A percentile compares a stretch with the other conserved stretches of the same genome.
phyloP scores from a whole-genome alignment of 2,888 invertebrate species.

The Eupithecia pulchellata region DNA sequence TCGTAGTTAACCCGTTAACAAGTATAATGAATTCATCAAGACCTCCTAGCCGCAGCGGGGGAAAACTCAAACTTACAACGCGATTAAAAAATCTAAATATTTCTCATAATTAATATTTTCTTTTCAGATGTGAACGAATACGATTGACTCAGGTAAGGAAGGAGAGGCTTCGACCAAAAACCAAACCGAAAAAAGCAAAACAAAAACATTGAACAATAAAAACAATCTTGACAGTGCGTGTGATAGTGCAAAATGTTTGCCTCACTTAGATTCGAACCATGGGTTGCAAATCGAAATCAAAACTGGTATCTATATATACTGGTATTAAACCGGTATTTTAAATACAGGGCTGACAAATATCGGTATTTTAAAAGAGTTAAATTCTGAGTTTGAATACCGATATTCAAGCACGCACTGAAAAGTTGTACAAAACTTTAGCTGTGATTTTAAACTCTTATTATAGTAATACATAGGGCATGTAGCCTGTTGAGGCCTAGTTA shows the following conservation, averaged over 20 bases:
- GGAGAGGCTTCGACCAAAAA: slow-evolving; percentile 61
- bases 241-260: slow-evolving; percentile 18
- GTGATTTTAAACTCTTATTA: slow-evolving; percentile 33
- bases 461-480: slow-evolving; percentile 21
- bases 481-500: slow-evolving; percentile 14
- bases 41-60: background rate
- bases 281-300: background rate
- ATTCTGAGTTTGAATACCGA: background rate
- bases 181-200: slow-evolving; percentile 51
- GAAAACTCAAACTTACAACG: background rate
- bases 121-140: slow-evolving; percentile 73
- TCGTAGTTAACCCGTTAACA: too few species aligned
- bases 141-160: slow-evolving; percentile 77
- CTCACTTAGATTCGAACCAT: slow-evolving; percentile 20
- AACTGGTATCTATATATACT: background rate
- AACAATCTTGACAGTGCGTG: slow-evolving; percentile 24
- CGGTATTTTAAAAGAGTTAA: background rate
- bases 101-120: background rate
- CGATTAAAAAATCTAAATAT: slow-evolving; percentile 6
- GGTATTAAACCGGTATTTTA: background rate
- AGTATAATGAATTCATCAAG: background rate
- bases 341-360: background rate
- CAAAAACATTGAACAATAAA: slow-evolving; percentile 36
- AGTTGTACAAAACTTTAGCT: slow-evolving; percentile 34
- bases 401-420: slow-evolving; percentile 27